Base-by-base conservation (phyloP, 2,797 vertebrate species). In the Takifugu rubripes region DNA sequence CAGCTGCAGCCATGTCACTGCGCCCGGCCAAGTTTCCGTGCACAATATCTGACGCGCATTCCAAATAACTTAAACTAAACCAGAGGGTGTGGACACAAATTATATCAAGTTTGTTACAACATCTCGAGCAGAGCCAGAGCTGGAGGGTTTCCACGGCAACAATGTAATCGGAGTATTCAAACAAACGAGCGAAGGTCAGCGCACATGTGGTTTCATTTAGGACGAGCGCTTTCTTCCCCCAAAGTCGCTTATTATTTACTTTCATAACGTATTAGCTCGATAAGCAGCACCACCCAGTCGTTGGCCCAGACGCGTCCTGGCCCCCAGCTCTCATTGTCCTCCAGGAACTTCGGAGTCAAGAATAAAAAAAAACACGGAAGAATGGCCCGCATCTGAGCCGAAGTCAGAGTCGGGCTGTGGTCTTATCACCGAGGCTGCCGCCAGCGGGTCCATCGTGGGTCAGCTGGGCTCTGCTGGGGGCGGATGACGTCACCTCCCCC, bases 61-160 rank as follows among this genome's bases (percentile, higher is more conserved):
- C 87, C 88, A 87, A 90, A 90, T 83, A 84, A 79, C 84, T 89
- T 68, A 86, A 87, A 74, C 83, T 79, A 83, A 87, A 88, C 77
- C 85, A 81, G 75, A 88, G 90, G 91, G 88, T 89, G 90, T 89
- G 81, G 87, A 87, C 85, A 72, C 77, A 84, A 91, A 89, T 91
- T 89, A 85, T 90, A 91, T 91, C 81, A 89, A 85, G 89, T 92
- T 91, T 90, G 87, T 90, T 91, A 87, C 89, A 89, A 92, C 87
- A 89, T 91, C 84, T 83, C 81, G 86, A 87, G 89, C 87, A 82
- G 80, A 88, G 84, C 6, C 52, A 74, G 82, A 84, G 78, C 79
- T 66, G 81, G 82, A 78, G 73, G 66, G 82, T 91, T 81, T 82
- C 91, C 80, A 90, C 89, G 67, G 87, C 85, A 89, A 93, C 88